Percentiles rank a stretch among this genome's conserved stretches.
Evolutionary conservation across 2,888 invertebrate genomes (phyloP).

Genomic region (Nymphalis polychloros): DNA sequence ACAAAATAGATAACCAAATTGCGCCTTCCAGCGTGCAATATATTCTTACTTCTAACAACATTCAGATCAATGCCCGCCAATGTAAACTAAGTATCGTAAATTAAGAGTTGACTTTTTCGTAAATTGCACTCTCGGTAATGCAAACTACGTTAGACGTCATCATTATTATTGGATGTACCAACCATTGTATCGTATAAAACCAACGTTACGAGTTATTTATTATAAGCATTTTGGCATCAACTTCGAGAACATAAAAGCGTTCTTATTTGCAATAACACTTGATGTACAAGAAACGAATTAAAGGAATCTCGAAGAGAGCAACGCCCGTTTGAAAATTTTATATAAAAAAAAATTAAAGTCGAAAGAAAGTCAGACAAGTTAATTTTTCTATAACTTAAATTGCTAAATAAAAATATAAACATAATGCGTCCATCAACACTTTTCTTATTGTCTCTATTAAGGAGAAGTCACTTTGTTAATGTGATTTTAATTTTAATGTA

Average conservation of each 20-base stretch:
- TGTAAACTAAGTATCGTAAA: no score
- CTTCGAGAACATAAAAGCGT: constrained; percentile 3
- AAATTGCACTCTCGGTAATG: not conserved
- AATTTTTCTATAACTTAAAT: no score
- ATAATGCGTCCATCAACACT: no score
- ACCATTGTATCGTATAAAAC: not conserved
- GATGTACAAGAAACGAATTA: not conserved
- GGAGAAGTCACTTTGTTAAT: no score
- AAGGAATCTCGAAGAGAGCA: not conserved
- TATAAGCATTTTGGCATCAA: not conserved
- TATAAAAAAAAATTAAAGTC: not conserved
- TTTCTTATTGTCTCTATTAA: no score
- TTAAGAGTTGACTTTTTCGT: no score
- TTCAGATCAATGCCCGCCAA: no score
- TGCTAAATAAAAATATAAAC: no score
- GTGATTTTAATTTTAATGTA: no score
- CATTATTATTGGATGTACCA: not conserved
- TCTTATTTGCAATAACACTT: constrained; percentile 1
- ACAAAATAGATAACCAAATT: no score
- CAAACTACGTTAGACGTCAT: not conserved
- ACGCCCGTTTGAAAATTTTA: not conserved
- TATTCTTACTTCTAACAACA: no score
- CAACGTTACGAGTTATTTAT: not conserved
- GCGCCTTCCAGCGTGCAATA: no score
- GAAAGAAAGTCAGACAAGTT: not conserved